Base-by-base conservation (phyloP, 2,113 vertebrate species). In the Cromileptes altivelis region DNA sequence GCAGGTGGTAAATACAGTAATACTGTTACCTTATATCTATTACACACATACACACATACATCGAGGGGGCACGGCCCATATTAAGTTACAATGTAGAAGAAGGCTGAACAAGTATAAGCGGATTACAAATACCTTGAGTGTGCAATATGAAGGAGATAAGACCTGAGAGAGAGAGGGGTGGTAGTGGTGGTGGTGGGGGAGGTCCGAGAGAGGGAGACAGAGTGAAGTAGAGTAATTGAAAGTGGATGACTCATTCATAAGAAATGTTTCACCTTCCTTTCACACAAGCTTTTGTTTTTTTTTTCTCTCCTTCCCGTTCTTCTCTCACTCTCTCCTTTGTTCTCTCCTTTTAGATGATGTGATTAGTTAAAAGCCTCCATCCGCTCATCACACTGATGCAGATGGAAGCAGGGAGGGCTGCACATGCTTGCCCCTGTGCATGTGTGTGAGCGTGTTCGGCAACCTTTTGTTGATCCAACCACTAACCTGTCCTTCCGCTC, bases 101-200 rank as follows among this genome's bases (percentile, higher is more conserved):
- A 80, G 85, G 73, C 57, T 79, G 89, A 87, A 91, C 93, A 91
- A 74, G 85, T 83, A 69, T 91, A 94, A 94, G 91, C 77, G 45
- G 93, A 94, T 94, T 94, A 92, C 64, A 88, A 92, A 91, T 85
- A 88, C 79, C 84, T 90, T 88, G 87, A 91, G 89, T 91, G 82
- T 84, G 89, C 87, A 92, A 82, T 83, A 78, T 85, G 83, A 80
- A 76, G 78, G 80, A 80, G 87, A 92, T 93, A 90, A 90, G 86
- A 86, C 78, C 63, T 78, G 79, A 70, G 67, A 70, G 85, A 56
- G 81, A 23, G 80, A n/a, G 57, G 30, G 30, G 30, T 30, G 30
- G 57, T 23, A 45, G 70, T 45, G 49, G 67, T 4, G 30, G n/a
- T 10, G 73, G 42, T 33, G 63, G 71, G 42, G 27, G 33, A 57